A percentile compares a stretch with the other conserved stretches of the same genome.
phyloP scores from a whole-genome alignment of 2,797 vertebrate genomes.

The Ptychobarbus kaznakovi region DNA sequence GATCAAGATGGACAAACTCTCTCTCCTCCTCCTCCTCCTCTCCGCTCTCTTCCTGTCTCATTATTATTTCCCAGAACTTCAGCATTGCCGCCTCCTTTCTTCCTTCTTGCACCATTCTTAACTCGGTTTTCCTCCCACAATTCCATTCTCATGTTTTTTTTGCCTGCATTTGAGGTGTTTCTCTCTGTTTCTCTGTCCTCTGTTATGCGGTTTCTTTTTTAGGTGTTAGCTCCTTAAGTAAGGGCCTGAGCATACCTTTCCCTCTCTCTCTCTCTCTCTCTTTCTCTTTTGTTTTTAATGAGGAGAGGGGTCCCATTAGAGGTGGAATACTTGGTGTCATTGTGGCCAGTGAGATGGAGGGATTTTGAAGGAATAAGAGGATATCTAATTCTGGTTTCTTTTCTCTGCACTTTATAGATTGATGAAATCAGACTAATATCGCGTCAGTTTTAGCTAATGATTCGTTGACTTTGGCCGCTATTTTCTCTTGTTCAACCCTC shows the following conservation, averaged over 20 bases:
- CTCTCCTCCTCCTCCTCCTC: constrained; percentile 40
- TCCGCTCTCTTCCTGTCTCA: constrained; percentile 18
- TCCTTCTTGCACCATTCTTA: constrained; percentile 36
- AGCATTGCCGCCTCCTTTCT: constrained; percentile 9
- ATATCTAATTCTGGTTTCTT: constrained; percentile 18
- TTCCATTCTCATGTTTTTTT: constrained; percentile 36
- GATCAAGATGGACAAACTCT: constrained; percentile 31
- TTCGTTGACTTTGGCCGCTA: background rate
- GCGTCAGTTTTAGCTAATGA: background rate
- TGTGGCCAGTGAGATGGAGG: constrained; percentile 60
- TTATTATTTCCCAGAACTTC: constrained; percentile 6
- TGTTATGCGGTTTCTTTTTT: constrained; percentile 31
- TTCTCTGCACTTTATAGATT: background rate
- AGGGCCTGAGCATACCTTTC: constrained; percentile 5
- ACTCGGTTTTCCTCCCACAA: constrained; percentile 42
- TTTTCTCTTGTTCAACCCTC: background rate
- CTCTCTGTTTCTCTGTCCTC: constrained; percentile 18
- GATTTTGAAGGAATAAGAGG: constrained; percentile 32
- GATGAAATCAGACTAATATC: background rate
- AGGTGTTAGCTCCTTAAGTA: constrained; percentile 8
- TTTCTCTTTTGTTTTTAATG: constrained; percentile 70
- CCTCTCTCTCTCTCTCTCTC: constrained; percentile 5
- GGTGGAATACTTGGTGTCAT: constrained; percentile 72
- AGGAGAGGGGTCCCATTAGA: constrained; percentile 76
- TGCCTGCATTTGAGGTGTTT: background rate